phyloP scores from a whole-genome alignment of 2,113 vertebrate species.

The Mastomys natalensis region DNA sequence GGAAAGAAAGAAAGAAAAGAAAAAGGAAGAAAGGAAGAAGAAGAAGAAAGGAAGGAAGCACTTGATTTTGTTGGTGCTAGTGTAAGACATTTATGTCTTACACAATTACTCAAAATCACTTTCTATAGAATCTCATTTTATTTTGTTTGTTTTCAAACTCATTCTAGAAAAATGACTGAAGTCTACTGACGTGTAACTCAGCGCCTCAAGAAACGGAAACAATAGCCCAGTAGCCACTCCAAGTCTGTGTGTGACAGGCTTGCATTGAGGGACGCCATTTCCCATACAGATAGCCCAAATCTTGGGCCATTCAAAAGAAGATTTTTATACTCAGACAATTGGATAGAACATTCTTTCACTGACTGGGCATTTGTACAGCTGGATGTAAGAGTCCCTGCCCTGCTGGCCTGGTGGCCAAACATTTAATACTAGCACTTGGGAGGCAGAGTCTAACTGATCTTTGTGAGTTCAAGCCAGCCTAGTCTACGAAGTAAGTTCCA shows the following conservation, averaged over 20 bases:
- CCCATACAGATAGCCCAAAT: background rate
- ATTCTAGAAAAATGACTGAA: constrained; percentile 26
- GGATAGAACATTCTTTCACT: background rate
- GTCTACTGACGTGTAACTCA: constrained; percentile 38
- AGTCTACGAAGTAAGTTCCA: too few relatives aligned
- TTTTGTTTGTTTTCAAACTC: background rate
- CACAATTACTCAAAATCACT: constrained; percentile 23
- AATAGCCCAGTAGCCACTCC: background rate
- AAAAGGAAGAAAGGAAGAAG: accelerated
- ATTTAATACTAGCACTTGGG: too few relatives aligned
- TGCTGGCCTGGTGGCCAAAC: too few relatives aligned
- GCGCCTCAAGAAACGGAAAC: constrained; percentile 49
- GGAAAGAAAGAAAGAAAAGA: background rate
- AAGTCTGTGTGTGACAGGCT: background rate
- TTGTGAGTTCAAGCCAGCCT: too few relatives aligned
- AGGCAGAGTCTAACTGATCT: too few relatives aligned
- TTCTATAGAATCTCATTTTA: background rate
- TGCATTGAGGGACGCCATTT: background rate
- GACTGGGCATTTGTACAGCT: background rate
- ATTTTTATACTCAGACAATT: background rate
- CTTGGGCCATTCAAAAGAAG: background rate
- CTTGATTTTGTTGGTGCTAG: constrained; percentile 53
- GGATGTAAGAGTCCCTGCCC: background rate
- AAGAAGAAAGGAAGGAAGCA: background rate
- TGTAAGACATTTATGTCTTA: constrained; percentile 6